Percentiles rank a stretch among this genome's conserved stretches.
Evolutionary conservation across 2,888 invertebrate genomes (phyloP).

Genomic region (Euzophera pinguis): DNA sequence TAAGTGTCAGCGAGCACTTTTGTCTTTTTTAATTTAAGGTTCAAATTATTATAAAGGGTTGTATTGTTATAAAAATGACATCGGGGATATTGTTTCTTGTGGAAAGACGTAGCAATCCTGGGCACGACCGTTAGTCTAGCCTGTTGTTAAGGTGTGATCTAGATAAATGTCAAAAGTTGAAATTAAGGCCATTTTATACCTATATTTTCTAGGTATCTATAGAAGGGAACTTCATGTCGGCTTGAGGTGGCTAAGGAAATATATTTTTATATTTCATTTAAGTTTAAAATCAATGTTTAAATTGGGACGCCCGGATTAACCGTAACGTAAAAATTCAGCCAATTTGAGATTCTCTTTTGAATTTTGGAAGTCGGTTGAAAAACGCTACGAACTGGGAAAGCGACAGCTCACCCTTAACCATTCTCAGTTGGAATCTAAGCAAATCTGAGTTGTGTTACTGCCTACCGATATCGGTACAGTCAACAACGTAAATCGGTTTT

Average conservation of each 20-base stretch:
- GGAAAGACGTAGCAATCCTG: slow-evolving; percentile 48
- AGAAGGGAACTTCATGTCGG: slow-evolving; percentile 48
- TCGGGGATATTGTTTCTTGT: slow-evolving; percentile 43
- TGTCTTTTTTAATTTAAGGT: slow-evolving; percentile 53
- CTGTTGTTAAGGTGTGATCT: slow-evolving; percentile 48
- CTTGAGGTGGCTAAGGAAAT: slow-evolving; percentile 20
- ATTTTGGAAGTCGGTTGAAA: too few relatives aligned
- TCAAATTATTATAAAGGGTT: slow-evolving; percentile 64
- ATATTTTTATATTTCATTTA: slow-evolving; percentile 3
- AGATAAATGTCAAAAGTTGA: slow-evolving; percentile 58
- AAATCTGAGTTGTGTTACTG: too few relatives aligned
- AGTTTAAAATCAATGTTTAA: not conserved
- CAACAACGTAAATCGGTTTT: too few relatives aligned
- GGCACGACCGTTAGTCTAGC: slow-evolving; percentile 58
- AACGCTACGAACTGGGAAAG: too few relatives aligned
- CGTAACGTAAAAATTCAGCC: too few relatives aligned
- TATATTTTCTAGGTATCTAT: slow-evolving; percentile 62
- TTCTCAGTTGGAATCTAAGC: too few relatives aligned
- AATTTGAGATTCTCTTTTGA: too few relatives aligned
- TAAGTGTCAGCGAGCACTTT: slow-evolving; percentile 43
- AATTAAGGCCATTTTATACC: slow-evolving; percentile 64
- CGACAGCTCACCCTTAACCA: too few relatives aligned
- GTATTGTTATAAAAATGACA: slow-evolving; percentile 54
- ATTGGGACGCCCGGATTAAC: not conserved
- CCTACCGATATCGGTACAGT: too few relatives aligned